These are phyloP conservation scores for Meganola albula DNA, from an alignment of 2,888 invertebrate genomes.

Conservation along the genomic window DNA sequence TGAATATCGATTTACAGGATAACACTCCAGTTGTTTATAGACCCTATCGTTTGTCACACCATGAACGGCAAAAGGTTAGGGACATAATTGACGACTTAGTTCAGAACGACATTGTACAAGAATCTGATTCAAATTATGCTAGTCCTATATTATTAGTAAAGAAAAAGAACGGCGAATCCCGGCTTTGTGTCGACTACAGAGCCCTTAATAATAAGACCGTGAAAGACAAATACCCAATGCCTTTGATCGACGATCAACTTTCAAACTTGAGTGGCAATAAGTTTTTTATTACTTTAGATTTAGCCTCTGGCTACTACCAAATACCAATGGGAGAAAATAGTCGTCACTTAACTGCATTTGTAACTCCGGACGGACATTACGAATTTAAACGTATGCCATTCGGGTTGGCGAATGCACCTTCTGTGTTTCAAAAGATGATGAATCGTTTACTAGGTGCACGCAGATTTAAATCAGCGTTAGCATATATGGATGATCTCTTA, in stretches of 20 bases:
- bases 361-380: constrained; percentile 5
- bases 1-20: constrained; percentile 4
- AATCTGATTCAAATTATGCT: constrained; percentile 6
- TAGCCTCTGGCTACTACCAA: background rate
- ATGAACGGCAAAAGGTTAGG: constrained; percentile 6
- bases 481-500: background rate
- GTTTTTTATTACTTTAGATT: background rate
- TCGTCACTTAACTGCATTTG: background rate
- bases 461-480: background rate
- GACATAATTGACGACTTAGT: constrained; percentile 5
- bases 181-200: constrained; percentile 2
- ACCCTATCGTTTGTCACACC: constrained; percentile 5
- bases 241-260: background rate
- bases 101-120: constrained; percentile 1
- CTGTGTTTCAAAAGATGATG: background rate
- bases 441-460: background rate
- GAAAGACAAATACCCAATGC: constrained; percentile 1
- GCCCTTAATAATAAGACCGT: background rate
- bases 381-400: constrained; percentile 1
- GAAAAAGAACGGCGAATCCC: background rate
- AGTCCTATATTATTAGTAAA: constrained; percentile 6
- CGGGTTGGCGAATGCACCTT: background rate
- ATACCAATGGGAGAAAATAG: background rate
- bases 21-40: constrained; percentile 3
- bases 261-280: background rate